Conservation (phyloP, 2,797 vertebrate genomes). For the Spondyliosoma cantharus region DNA sequence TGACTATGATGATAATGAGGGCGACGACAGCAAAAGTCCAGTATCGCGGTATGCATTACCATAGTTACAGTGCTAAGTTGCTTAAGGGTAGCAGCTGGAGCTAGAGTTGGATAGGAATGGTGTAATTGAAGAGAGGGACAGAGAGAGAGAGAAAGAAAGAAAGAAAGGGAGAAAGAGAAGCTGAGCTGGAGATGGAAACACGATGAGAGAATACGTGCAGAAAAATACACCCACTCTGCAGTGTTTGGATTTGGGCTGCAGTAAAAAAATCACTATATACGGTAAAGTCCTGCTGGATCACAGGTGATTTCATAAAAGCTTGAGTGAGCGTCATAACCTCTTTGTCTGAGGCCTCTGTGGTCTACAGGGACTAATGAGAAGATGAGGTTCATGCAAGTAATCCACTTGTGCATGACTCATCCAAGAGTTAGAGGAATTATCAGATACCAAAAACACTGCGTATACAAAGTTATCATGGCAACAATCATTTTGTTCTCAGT, state of each 20-base stretch:
- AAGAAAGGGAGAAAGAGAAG: neutral
- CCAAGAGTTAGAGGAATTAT: neutral
- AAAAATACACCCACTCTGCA: neutral
- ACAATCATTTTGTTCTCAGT: neutral
- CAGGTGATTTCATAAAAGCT: slow-evolving; percentile 1
- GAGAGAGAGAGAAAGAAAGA: neutral
- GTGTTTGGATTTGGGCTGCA: slow-evolving; percentile 7
- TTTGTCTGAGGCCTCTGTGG: neutral
- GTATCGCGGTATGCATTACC: slow-evolving; percentile 23
- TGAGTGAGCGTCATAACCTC: neutral
- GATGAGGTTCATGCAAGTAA: neutral
- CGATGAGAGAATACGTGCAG: slow-evolving; percentile 9
- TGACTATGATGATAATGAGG: slow-evolving; percentile 10
- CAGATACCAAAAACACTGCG: neutral
- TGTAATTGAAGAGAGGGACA: slow-evolving; percentile 13
- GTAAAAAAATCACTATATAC: neutral
- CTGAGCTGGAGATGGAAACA: slow-evolving; percentile 17
- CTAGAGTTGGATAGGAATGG: slow-evolving; percentile 22
- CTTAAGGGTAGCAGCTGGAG: slow-evolving; percentile 55
- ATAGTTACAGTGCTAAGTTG: slow-evolving; percentile 47
- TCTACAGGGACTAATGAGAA: neutral
- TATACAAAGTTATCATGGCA: neutral
- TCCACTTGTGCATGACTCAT: neutral
- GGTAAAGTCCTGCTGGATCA: neutral
- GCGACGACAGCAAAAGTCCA: slow-evolving; percentile 9